phyloP scores from a whole-genome alignment of 2,113 vertebrate species.

The Pontoporia blainvillei region DNA sequence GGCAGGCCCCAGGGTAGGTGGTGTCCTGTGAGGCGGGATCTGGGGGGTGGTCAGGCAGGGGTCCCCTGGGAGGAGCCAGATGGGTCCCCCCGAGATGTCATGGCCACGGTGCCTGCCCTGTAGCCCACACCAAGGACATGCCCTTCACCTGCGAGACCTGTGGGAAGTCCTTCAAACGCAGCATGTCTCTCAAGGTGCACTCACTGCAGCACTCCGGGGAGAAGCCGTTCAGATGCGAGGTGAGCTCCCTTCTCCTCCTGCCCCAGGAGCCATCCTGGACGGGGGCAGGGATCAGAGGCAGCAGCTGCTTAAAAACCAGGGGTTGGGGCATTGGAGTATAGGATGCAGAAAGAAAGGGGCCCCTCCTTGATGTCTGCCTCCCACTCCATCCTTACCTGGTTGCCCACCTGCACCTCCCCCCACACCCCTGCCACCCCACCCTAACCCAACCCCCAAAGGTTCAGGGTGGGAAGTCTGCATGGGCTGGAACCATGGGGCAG shows the following conservation, averaged over 20 bases:
- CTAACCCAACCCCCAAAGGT: rapidly evolving
- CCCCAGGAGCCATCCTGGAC: not conserved
- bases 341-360: not conserved
- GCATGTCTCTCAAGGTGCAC: conserved; percentile 98
- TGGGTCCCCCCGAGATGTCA: not conserved
- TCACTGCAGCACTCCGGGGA: conserved; percentile 96
- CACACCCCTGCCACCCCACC: not conserved
- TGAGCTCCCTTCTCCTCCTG: conserved; percentile 64
- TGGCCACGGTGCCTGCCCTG: not conserved
- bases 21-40: not conserved
- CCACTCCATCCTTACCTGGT: not conserved
- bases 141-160: conserved; percentile 98
- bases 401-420: not conserved
- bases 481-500: not conserved
- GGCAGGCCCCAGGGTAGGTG: not conserved
- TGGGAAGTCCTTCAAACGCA: conserved; percentile 97
- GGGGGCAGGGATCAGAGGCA: not conserved
- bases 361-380: not conserved
- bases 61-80: not conserved
- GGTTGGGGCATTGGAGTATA: not conserved
- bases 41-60: not conserved
- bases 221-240: conserved; percentile 98
- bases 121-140: conserved; percentile 99
- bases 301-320: not conserved
- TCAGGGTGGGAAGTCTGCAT: not conserved